Evolutionary conservation across 1,140 invertebrate species (phyloP), one percentile per base, ranked within the genome.

Genomic region (Heliconius himera): DNA sequence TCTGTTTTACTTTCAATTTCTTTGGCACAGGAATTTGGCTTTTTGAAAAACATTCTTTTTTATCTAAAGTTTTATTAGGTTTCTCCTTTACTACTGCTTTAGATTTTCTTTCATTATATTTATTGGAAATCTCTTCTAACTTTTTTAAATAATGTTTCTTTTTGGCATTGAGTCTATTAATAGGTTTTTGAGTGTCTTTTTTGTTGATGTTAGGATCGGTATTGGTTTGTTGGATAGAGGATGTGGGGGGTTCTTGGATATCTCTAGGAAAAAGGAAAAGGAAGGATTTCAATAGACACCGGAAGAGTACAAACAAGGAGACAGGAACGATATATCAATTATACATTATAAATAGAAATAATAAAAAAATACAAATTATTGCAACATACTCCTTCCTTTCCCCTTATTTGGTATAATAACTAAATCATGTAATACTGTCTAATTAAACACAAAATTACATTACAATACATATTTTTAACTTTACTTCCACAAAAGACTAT

Each of bases 251-350:
- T 74, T 90, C 86, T 90, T 91, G 88, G 66, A 77, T 71, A 80
- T 88, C 87, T 93, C 93, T 94, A 94, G 2, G 82, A 85, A 85
- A 90, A 87, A 86, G 92, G 91, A 93, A 36, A 93, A 93, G 91
- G 93, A 92, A 93, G 90, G 91, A 77, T 84, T 82, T 88, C 80
- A 81, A 11, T 60, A 75, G 82, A 84, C 78, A 75, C 56, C 74
- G 54, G 54, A 76, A 77, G 38, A 20, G 72, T 79, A 90, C 90
- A 94, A 94, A 94, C 87, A 93, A 94, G 93, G 93, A 94, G 93
- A 88, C 84, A 94, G 92, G 93, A 94, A 93, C 79, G 83, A 79
- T 66, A 29, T 16, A 66, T 66, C 60, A 29, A 66, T 16, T 70
- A 56, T n/a, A 79, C 70, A 76, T 49, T 77, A 70, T 78, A 80